phyloP scores from a whole-genome alignment of 2,113 vertebrate genomes.

The Semnopithecus entellus region DNA sequence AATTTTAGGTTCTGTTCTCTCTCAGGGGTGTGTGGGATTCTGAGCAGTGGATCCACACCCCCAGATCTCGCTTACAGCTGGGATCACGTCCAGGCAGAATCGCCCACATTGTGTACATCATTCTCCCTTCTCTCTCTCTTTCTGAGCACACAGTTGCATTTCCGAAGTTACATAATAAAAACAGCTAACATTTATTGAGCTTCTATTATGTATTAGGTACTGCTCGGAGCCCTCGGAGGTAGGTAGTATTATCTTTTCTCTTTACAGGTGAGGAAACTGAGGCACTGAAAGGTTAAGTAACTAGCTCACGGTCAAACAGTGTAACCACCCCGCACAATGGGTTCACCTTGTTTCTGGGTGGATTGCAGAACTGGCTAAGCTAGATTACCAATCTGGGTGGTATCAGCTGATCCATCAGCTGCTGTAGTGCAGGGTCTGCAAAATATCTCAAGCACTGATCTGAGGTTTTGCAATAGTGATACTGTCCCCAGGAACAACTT shows the following conservation, averaged over 20 bases:
- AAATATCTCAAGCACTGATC: too few species aligned
- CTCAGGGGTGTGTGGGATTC: neutral
- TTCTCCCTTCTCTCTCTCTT: neutral
- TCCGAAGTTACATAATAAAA: constrained; percentile 3
- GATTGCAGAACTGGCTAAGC: too few species aligned
- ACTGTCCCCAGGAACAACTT: too few species aligned
- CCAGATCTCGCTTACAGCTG: neutral
- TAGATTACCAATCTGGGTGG: too few species aligned
- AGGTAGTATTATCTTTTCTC: neutral
- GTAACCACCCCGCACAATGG: too few species aligned
- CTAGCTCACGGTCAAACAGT: neutral
- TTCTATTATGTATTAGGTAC: neutral
- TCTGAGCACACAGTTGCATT: neutral
- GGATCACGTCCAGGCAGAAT: neutral
- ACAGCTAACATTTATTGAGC: neutral
- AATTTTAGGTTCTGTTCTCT: neutral
- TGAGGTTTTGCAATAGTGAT: too few species aligned
- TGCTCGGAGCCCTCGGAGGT: neutral
- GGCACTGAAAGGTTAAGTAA: neutral
- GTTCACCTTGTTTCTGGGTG: too few species aligned
- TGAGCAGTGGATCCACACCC: neutral
- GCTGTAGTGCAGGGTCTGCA: too few species aligned
- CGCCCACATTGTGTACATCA: neutral
- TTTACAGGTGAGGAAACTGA: neutral
- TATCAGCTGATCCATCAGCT: too few species aligned